Base-by-base conservation (phyloP, 2,888 invertebrate species). In the Volucella zonaria region DNA sequence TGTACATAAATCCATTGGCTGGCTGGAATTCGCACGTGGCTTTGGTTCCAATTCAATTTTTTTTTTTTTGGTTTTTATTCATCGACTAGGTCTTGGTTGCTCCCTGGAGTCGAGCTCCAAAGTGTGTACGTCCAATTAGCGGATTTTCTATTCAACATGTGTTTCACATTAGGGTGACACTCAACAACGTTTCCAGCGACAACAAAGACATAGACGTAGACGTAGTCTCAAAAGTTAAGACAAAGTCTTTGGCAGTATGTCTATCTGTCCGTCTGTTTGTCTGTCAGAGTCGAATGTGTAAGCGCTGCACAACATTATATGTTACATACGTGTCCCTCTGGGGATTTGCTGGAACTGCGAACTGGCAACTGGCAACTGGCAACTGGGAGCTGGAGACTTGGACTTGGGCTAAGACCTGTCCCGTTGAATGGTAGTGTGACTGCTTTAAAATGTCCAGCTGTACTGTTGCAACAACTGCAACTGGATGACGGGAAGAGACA, bases 151-250 rank as follows among this genome's bases (percentile, higher is more conserved):
- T 82, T 64, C 58, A 78, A 82, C 82, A 82, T 82, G 78, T 78
- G 82, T 82, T 78, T 74, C 78, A 82, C 78, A 82, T 78, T 82
- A 82, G 74, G 82, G 78, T 68, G 78, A 78, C 78, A 70, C 56
- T 51, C 52, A 62, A 38, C 47, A 45, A 42, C 56, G 14, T 31
- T 31, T 31, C 31, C 31, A 31, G 10, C 52, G 12, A 66, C 64
- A 43, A 70, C 42, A 40, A 18, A 54, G 12, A 14, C 47, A 38
- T 8, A 10, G 2, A 10, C 11, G 31, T 54, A 15, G 52, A 67
- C 31, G 38, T 12, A 40, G 47, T 47, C 59, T 59, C 31, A 31
- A 31, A 31, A 31, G 31, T 31, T 31, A 31, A 31, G 31, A 31
- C 31, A 31, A 31, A 4, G 31, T 31, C 31, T 31, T 31, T 64